Evolutionary conservation across 2,888 invertebrate genomes (phyloP), one percentile per base, ranked within the genome.

Genomic region (Lasioglossum malachurum): DNA sequence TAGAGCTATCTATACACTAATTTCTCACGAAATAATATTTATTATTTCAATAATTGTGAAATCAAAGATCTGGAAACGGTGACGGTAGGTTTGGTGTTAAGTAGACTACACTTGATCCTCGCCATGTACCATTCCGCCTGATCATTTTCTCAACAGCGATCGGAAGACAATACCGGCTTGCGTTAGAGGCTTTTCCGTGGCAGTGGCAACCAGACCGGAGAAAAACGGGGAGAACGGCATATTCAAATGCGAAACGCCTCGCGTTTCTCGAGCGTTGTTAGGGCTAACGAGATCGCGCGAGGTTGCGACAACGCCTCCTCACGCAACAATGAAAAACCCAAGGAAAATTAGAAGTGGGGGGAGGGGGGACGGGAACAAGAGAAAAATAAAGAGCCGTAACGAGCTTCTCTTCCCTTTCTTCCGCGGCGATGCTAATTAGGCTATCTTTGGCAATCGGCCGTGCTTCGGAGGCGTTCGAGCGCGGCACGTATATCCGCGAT

Each of bases 371-470:
- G 60, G 81, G 82, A 73, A 80, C 84, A 77, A 84, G 82, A 60
- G 82, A 73, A 82, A 78, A 77, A 82, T 81, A 75, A 78, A 80
- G 85, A 78, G 76, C 46, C 82, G 86, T 82, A 89, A 88, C 82
- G 82, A 78, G 76, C 60, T 80, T 80, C 60, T 64, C 53, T 23
- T 53, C 53, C 23, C 78, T 57, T 75, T 78, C 57, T 53, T 3
- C 31, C 31, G 75, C 73, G 75, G 35, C 44, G 41, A 49, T 41
- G 31, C 73, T 85, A 87, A 87, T 80, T 86, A 84, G 77, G 23
- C 60, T 87, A 86, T 80, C 83, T 83, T 75, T 77, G 78, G 75
- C 82, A 88, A 88, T 87, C 82, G 67, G 14, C 46, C 27, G 75
- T 53, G 46, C 16, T 71, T 57, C 41, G 53, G 31, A 78, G 60